These are phyloP conservation scores for Drosophila funebris DNA, from an alignment of 1,140 invertebrate species.

Conservation along the genomic window DNA sequence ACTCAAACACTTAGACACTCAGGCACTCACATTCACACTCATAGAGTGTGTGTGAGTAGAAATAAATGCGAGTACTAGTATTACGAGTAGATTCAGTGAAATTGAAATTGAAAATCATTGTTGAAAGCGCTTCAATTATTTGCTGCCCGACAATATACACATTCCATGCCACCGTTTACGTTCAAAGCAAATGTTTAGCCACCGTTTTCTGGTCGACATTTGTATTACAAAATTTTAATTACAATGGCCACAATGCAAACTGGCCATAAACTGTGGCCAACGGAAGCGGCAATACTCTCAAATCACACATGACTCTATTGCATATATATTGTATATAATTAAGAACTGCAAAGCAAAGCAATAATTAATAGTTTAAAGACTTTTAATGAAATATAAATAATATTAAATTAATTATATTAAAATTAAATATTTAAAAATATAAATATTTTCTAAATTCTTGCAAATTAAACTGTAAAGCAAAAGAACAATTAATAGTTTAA, in stretches of 20 bases:
- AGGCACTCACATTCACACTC: conserved; percentile 16
- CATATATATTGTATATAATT: conserved; percentile 2
- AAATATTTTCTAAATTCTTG: no score
- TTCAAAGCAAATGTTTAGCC: conserved; percentile 67
- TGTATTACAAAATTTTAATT: conserved; percentile 82
- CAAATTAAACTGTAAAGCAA: no score
- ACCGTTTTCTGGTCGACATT: conserved; percentile 53
- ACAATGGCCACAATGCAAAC: conserved; percentile 43
- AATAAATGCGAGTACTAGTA: no score
- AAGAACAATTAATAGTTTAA: no score
- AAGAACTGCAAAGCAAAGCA: neutral
- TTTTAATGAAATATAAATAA: no score
- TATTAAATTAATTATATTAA: no score
- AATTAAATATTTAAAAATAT: no score
- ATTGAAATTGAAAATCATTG: conserved; percentile 80
- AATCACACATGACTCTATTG: neutral
- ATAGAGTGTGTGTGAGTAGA: no score
- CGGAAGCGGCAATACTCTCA: conserved; percentile 2
- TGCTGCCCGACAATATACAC: conserved; percentile 50
- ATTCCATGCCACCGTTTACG: conserved; percentile 70
- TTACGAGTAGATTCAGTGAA: conserved; percentile 58
- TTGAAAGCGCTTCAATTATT: conserved; percentile 77
- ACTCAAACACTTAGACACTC: neutral
- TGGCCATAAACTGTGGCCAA: conserved; percentile 28
- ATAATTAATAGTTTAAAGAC: no score